Percentiles rank a stretch among this genome's conserved stretches.
Evolutionary conservation across 2,888 invertebrate genomes (phyloP).

Genomic region (Eudemis profundana): DNA sequence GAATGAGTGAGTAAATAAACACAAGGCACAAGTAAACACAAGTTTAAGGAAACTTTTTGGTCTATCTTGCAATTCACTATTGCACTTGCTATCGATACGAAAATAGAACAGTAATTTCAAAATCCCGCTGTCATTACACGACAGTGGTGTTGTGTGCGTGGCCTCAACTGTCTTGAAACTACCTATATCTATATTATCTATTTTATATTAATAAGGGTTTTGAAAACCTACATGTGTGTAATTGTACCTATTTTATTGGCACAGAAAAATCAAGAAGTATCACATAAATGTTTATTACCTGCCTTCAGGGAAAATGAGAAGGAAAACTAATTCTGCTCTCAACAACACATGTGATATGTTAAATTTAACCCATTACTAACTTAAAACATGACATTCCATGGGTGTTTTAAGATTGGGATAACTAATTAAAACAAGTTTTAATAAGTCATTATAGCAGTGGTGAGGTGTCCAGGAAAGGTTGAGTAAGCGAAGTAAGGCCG

Average conservation of each 20-base stretch:
- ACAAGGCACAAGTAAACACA: too few relatives aligned
- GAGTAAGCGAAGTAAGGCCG: too few relatives aligned
- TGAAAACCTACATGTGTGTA: slow-evolving; percentile 25
- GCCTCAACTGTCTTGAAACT: not conserved
- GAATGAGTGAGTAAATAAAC: too few relatives aligned
- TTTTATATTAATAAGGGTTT: slow-evolving; percentile 25
- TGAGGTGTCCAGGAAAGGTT: too few relatives aligned
- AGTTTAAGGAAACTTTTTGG: too few relatives aligned
- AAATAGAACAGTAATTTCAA: too few relatives aligned
- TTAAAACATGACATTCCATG: slow-evolving; percentile 71
- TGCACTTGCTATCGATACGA: too few relatives aligned
- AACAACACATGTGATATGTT: slow-evolving; percentile 28
- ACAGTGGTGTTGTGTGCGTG: too few relatives aligned
- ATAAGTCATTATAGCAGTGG: not conserved
- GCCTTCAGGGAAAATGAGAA: slow-evolving; percentile 4
- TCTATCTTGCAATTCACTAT: too few relatives aligned
- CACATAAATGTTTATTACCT: slow-evolving; percentile 1
- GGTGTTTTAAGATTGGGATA: slow-evolving; percentile 25
- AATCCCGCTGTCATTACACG: too few relatives aligned
- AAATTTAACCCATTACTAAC: slow-evolving; percentile 37
- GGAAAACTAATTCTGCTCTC: not conserved
- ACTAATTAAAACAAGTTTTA: slow-evolving; percentile 8
- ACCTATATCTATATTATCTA: not conserved
- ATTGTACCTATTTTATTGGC: slow-evolving; percentile 8
- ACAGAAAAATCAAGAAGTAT: not conserved